Conservation (phyloP, 2,797 vertebrate genomes). For the Knipowitschia caucasica region DNA sequence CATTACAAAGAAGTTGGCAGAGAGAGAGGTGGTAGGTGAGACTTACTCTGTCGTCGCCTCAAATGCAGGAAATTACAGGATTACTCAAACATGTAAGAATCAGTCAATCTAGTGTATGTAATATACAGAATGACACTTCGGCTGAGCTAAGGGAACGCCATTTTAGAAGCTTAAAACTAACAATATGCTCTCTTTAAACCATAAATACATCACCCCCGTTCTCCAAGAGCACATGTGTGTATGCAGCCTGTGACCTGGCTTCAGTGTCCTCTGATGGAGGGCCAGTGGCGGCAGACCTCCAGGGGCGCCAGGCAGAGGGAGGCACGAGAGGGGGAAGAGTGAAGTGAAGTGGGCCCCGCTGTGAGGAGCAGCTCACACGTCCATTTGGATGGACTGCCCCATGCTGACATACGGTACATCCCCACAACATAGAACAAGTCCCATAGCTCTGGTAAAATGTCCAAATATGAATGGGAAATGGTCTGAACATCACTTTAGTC, state of each 20-base stretch:
- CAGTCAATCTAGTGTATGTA: too few relatives aligned
- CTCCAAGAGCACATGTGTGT: not conserved
- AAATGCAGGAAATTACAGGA: too few relatives aligned
- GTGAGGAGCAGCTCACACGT: conserved; percentile 65
- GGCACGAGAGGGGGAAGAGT: conserved; percentile 39
- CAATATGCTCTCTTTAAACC: too few relatives aligned
- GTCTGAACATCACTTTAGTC: conserved; percentile 42
- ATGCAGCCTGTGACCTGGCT: conserved; percentile 9
- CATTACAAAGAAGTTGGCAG: too few relatives aligned
- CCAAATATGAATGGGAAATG: conserved; percentile 54
- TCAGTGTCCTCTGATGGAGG: conserved; percentile 79
- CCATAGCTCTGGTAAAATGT: conserved; percentile 43
- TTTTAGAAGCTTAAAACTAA: too few relatives aligned
- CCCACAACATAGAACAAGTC: conserved; percentile 33
- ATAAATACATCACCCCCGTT: too few relatives aligned
- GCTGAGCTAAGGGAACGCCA: too few relatives aligned
- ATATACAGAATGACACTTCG: too few relatives aligned
- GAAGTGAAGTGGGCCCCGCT: conserved; percentile 75
- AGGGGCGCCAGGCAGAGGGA: conserved; percentile 36
- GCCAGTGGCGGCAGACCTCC: conserved; percentile 67
- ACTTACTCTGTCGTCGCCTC: too few relatives aligned
- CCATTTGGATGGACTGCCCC: conserved; percentile 66
- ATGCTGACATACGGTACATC: conserved; percentile 57
- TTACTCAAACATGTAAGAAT: too few relatives aligned
- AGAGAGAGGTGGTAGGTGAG: too few relatives aligned